A percentile compares a stretch with the other conserved stretches of the same genome.
These are phyloP conservation scores for Acanthisitta chloris DNA, from an alignment of 2,113 vertebrate species.

Conservation along the genomic window DNA sequence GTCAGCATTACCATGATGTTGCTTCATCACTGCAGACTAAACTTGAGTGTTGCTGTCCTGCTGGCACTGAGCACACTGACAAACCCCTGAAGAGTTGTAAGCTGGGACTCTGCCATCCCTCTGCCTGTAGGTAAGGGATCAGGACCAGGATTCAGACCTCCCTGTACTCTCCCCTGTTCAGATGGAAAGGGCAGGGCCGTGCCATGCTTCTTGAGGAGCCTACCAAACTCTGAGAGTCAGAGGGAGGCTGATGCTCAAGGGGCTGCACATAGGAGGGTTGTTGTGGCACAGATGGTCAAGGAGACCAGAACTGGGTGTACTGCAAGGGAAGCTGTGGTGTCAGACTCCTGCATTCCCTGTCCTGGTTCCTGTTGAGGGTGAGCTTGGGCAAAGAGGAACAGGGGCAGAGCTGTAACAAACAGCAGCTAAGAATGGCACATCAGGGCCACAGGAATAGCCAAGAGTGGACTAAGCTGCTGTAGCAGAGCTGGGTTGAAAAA, in stretches of 20 bases:
- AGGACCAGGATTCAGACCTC: not conserved
- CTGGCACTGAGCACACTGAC: not conserved
- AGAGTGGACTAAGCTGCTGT: not conserved
- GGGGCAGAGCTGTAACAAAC: not conserved
- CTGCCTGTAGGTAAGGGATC: not conserved
- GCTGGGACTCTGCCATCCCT: not conserved
- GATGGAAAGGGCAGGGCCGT: not conserved
- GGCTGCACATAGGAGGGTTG: not conserved
- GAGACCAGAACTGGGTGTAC: not conserved
- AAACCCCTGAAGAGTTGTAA: not conserved
- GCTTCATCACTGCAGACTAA: not conserved
- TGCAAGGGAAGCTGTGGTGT: not conserved
- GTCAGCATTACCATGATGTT: not conserved
- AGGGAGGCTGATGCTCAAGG: not conserved
- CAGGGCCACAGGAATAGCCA: not conserved
- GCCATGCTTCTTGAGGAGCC: not conserved
- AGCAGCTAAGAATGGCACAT: not conserved
- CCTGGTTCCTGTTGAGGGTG: not conserved
- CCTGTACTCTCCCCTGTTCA: not conserved
- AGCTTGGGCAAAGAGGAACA: not conserved
- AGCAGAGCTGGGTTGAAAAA: not conserved
- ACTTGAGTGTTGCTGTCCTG: not conserved
- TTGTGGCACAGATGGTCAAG: not conserved
- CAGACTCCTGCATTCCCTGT: rapidly evolving
- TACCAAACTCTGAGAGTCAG: not conserved